Conservation (phyloP, 2,888 invertebrate species). For the Oasisia sp. region DNA sequence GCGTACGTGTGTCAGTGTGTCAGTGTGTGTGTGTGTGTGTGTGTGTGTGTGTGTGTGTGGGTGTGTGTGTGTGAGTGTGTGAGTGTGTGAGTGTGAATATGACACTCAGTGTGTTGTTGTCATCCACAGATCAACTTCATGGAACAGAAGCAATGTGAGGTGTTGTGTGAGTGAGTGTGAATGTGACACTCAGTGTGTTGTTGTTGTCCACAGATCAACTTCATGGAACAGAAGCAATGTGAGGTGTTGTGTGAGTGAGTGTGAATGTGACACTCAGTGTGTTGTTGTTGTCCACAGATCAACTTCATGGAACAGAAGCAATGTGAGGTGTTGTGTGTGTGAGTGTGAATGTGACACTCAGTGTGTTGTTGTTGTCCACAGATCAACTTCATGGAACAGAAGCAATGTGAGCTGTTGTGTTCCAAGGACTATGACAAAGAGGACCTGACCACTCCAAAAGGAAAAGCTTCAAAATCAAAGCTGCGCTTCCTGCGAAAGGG, state of each 20-base stretch:
- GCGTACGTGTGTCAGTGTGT: too few species aligned
- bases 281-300: constrained; percentile 23
- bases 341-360: not conserved
- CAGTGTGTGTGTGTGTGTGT: too few species aligned
- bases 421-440: constrained; percentile 75
- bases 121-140: constrained; percentile 25
- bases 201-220: constrained; percentile 24
- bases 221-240: constrained; percentile 23
- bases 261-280: not conserved
- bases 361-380: constrained; percentile 18
- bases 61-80: not conserved
- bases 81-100: not conserved
- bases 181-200: not conserved
- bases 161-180: constrained; percentile 66
- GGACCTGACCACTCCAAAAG: not conserved
- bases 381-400: constrained; percentile 24
- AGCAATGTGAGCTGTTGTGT: constrained; percentile 65
- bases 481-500: constrained; percentile 88
- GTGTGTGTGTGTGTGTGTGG: not conserved
- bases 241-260: constrained; percentile 65
- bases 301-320: constrained; percentile 19
- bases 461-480: constrained; percentile 67
- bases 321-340: constrained; percentile 65
- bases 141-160: constrained; percentile 20
- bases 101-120: not conserved